phyloP scores from a whole-genome alignment of 2,113 vertebrate genomes.

The Chaetops frenatus region DNA sequence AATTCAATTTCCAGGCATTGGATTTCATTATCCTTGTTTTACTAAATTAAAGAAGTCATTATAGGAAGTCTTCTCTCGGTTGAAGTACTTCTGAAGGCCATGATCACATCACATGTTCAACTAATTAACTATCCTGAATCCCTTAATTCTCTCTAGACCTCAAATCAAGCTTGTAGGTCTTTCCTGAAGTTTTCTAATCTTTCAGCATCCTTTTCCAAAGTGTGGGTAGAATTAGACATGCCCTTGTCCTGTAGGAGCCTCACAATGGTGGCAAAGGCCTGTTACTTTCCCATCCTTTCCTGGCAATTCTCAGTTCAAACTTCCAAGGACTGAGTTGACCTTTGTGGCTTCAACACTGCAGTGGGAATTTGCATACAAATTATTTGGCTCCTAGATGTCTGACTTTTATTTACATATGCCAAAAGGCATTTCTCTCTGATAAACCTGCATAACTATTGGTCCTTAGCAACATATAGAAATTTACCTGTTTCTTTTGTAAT shows the following conservation, averaged over 20 bases:
- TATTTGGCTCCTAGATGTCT: background rate
- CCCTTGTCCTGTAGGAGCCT: accelerated
- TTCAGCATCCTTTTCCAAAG: background rate
- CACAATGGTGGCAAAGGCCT: background rate
- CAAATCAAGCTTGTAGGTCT: background rate
- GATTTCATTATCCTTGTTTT: slow-evolving; percentile 53
- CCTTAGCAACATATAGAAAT: background rate
- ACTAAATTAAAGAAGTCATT: slow-evolving; percentile 51
- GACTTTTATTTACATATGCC: background rate
- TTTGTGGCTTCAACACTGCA: background rate
- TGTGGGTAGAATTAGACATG: accelerated
- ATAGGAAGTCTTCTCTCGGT: slow-evolving; percentile 32
- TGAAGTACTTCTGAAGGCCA: slow-evolving; percentile 31
- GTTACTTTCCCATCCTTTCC: accelerated
- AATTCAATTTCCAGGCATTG: slow-evolving; percentile 51
- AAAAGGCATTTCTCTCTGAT: background rate
- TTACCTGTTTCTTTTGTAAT: background rate
- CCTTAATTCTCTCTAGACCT: slow-evolving; percentile 18
- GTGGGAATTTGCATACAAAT: background rate
- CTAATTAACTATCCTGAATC: slow-evolving; percentile 17
- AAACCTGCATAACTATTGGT: background rate
- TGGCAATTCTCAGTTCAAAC: background rate
- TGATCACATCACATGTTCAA: slow-evolving; percentile 13
- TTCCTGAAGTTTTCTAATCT: background rate
- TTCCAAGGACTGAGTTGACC: background rate